These are phyloP conservation scores for Kuschelorhynchus macadamiae DNA, from an alignment of 2,888 invertebrate genomes.

Conservation along the genomic window DNA sequence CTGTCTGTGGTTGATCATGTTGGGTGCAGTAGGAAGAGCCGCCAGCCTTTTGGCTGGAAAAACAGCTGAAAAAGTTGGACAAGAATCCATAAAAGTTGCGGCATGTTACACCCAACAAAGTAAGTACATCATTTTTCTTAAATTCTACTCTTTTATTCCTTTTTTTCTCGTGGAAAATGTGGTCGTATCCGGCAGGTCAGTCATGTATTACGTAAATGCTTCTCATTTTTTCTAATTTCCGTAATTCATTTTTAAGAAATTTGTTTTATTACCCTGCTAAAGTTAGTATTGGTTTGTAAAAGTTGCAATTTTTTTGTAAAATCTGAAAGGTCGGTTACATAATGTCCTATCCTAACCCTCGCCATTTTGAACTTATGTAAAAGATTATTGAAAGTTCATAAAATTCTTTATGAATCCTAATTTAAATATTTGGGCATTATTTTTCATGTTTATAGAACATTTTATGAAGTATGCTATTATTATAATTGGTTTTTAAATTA, in stretches of 20 bases:
- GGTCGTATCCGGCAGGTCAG: constrained; percentile 15
- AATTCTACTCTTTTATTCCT: constrained; percentile 1
- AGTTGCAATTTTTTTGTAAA: too few relatives aligned
- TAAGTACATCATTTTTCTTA: constrained; percentile 60
- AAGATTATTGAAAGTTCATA: constrained; percentile 12
- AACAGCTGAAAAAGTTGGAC: constrained; percentile 73
- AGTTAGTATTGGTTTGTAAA: too few relatives aligned
- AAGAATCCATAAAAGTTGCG: constrained; percentile 74
- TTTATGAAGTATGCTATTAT: too few relatives aligned
- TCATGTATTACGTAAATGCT: constrained; percentile 37
- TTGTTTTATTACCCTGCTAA: too few relatives aligned
- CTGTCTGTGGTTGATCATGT: constrained; percentile 69
- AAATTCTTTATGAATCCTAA: neutral
- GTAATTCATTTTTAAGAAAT: neutral
- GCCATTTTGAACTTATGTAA: constrained; percentile 60
- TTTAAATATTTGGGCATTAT: too few relatives aligned
- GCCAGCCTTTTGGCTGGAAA: constrained; percentile 75
- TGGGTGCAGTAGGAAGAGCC: constrained; percentile 75
- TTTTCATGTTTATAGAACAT: neutral
- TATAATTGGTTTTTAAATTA: too few relatives aligned
- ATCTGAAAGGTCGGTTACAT: constrained; percentile 53
- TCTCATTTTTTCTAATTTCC: neutral
- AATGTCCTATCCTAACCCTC: constrained; percentile 46
- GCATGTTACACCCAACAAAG: constrained; percentile 66
- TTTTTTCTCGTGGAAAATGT: constrained; percentile 16